phyloP scores from a whole-genome alignment of 2,888 invertebrate species.

The Papilio demoleus region DNA sequence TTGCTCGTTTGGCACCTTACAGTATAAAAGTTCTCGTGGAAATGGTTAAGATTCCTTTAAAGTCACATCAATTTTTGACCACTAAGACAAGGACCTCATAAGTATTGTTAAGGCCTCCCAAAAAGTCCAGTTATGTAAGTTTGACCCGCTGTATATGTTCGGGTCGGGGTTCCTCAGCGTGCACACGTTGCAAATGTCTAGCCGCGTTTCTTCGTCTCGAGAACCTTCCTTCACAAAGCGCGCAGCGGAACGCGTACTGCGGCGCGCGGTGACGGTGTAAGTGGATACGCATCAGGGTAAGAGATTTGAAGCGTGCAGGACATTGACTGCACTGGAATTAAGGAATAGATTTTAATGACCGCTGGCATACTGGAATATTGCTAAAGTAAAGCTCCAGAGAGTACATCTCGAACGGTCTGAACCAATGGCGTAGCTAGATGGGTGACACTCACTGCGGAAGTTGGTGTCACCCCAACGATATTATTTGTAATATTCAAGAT shows the following conservation, averaged over 20 bases:
- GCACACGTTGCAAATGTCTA: conserved; percentile 65
- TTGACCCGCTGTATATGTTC: conserved; percentile 59
- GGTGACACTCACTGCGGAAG: no score
- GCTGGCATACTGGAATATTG: no score
- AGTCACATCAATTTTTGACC: no score
- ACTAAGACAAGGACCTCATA: no score
- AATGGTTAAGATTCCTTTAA: no score
- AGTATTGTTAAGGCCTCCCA: no score
- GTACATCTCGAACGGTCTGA: background rate
- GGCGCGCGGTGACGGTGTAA: conserved; percentile 63
- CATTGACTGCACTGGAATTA: conserved; percentile 67
- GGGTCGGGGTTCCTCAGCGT: conserved; percentile 56
- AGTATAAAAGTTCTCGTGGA: no score
- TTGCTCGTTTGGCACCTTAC: no score
- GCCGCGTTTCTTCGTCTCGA: conserved; percentile 69
- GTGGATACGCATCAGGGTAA: conserved; percentile 72
- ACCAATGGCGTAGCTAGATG: no score
- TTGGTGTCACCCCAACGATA: no score
- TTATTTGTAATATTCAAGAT: no score
- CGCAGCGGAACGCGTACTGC: conserved; percentile 62
- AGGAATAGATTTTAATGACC: background rate
- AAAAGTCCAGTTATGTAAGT: background rate
- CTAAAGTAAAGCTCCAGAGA: background rate
- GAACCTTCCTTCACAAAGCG: conserved; percentile 61
- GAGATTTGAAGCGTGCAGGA: conserved; percentile 68